These are phyloP conservation scores for Nephila pilipes DNA, from an alignment of 1,140 invertebrate genomes.

Conservation along the genomic window DNA sequence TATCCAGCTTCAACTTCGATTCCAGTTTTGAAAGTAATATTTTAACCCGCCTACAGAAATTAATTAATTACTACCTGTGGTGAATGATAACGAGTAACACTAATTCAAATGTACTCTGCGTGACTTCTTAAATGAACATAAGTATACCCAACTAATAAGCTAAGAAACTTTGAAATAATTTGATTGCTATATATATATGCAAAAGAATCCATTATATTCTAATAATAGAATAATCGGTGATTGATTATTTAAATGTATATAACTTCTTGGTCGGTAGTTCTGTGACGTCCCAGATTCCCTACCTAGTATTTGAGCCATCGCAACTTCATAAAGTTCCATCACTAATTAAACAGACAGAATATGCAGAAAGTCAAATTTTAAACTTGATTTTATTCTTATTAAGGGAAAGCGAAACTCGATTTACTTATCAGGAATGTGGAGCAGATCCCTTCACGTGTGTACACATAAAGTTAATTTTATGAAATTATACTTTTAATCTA, in stretches of 20 bases:
- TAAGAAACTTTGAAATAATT: neutral
- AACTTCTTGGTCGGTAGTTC: neutral
- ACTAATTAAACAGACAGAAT: too few relatives aligned
- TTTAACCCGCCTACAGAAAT: conserved; percentile 19
- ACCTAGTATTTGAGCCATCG: too few relatives aligned
- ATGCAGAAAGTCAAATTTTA: too few relatives aligned
- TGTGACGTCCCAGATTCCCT: too few relatives aligned
- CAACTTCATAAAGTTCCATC: too few relatives aligned
- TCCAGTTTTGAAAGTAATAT: conserved; percentile 1
- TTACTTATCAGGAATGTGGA: too few relatives aligned
- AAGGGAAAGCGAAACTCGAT: too few relatives aligned
- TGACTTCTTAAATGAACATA: conserved; percentile 21
- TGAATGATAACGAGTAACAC: conserved; percentile 17
- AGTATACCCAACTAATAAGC: neutral
- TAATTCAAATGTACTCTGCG: conserved; percentile 29
- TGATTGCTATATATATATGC: too few relatives aligned
- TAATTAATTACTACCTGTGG: conserved; percentile 17
- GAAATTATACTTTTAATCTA: too few relatives aligned
- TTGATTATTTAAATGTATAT: neutral
- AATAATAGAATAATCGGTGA: neutral
- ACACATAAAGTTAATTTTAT: too few relatives aligned
- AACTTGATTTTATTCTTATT: too few relatives aligned
- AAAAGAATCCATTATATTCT: neutral
- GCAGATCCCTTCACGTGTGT: too few relatives aligned
- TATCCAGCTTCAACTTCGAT: conserved; percentile 4